Base-by-base conservation (phyloP, 2,888 invertebrate species). In the Euphydryas editha region DNA sequence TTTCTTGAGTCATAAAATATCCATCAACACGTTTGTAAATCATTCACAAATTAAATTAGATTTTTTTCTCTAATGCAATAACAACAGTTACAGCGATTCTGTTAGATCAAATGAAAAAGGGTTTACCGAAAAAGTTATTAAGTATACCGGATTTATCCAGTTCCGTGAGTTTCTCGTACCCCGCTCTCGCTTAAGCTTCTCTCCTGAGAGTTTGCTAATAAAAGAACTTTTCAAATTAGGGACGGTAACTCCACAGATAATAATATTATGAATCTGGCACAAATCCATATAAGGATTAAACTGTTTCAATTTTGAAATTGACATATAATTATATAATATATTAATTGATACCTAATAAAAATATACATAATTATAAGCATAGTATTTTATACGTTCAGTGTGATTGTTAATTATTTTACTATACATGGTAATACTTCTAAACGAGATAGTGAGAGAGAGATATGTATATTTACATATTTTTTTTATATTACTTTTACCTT, bases 211-310 rank as follows among this genome's bases (percentile, higher is more conserved):
- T 67, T 70, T 39, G 58, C 63, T 73, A 72, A 74, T 75, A 74
- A 73, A 70, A 70, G 46, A 73, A 74, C 69, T 73, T 73, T 75
- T 72, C 68, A 69, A 72, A 73, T 73, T 72, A 72, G 64, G 66
- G 55, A 67, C 60, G 49, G 55, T 55, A 65, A 65, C 60, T 62
- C 59, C 55, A 65, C 59, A 67, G 57, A 71, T 61, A 59, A 65
- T 61, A 64, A 64, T 59, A 62, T 64, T 63, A 46, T 57, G 60
- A 64, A 65, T 57, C 47, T 64, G 61, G 55, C 55, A 64, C 51
- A 47, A 46, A 36, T 30, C 62, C 57, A 59, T 36, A 61, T 42
- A 30, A 49, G 20, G 10, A 17, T 37, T 39, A 24, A 47, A 62
- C 37, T 17, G 24, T 46, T 47, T 46, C 15, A 55, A 46, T 39